Evolutionary conservation across 2,888 invertebrate genomes (phyloP), one percentile per base, ranked within the genome.

Genomic region (Acrobasis consociella): DNA sequence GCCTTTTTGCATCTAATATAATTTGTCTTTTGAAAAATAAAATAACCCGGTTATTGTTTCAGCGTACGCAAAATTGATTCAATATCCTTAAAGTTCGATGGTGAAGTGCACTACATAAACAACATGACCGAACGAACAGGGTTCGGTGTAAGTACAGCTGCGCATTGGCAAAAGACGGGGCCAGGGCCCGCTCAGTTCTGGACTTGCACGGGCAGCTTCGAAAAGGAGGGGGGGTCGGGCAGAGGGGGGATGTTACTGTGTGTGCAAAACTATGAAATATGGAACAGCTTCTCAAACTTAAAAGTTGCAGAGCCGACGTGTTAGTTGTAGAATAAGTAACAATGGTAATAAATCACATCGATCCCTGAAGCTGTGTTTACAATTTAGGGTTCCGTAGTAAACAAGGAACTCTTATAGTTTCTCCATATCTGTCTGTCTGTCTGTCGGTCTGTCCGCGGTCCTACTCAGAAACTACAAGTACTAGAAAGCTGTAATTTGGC

Each of bases 251-350:
- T 82, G 1, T 64, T 88, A 10, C 15, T 81, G 2, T 89, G 89
- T 62, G 69, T 83, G 0, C 65, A 80, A 7, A 51, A 83, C 62
- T 85, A 76, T 58, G 17, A 65, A 0, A 63, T 88, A 9, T 89
- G 89, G 89, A 64, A 70, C 17, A 73, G 73, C 9, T 89, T 88
- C 66, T 83, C 84, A 66, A 83, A 81, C 62, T 73, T 89, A 0
- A 89, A 88, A 77, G 68, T 82, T 49, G 78, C 75, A 42, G 88
- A 89, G 64, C 89, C 88, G 0, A 65, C 67, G 5, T 88, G 88
- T 66, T 77, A 17, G 50, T 31, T 31, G 22, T 22, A 22, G 31
- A 42, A 7, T 42, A 13, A 10, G 42, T 13, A 10, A 22, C 22
- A 22, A 42, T 13, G 10, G 7, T 42, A 10, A 46, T 46, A n/a